Conservation (phyloP, 2,113 vertebrate species). For the Channa maculata region DNA sequence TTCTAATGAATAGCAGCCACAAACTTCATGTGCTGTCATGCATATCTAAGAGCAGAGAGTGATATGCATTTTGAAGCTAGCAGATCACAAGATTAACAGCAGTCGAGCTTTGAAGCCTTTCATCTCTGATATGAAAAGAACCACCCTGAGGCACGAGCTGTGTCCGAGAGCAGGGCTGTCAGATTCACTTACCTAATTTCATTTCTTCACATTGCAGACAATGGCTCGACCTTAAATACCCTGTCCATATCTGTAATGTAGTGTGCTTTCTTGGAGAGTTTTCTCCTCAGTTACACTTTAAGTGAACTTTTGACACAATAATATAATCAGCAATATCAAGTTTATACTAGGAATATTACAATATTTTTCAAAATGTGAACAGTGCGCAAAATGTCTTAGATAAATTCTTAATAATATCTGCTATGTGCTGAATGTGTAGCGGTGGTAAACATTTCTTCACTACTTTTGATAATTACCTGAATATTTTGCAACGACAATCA, state of each 20-base stretch:
- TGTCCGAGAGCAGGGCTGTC: constrained; percentile 57
- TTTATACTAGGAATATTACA: background rate
- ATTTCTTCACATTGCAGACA: constrained; percentile 25
- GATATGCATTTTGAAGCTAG: constrained; percentile 19
- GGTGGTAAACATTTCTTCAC: no score
- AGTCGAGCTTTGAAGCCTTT: constrained; percentile 37
- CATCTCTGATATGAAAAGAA: constrained; percentile 37
- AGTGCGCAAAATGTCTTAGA: no score
- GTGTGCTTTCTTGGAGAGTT: background rate
- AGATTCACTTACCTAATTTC: constrained; percentile 35
- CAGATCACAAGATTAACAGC: constrained; percentile 40
- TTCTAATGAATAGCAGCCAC: background rate
- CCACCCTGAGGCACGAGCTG: constrained; percentile 39
- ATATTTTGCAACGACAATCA: no score
- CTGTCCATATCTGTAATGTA: constrained; percentile 26
- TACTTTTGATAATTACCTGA: no score
- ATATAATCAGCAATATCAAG: background rate
- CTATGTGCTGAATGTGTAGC: no score
- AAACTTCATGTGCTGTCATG: constrained; percentile 1
- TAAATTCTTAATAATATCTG: no score
- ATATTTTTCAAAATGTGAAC: background rate
- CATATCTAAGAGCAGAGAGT: constrained; percentile 15
- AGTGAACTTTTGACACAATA: constrained; percentile 1
- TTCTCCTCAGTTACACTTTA: background rate
- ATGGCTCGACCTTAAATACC: constrained; percentile 49